These are phyloP conservation scores for Masticophis lateralis DNA, from an alignment of 2,797 vertebrate species.

Conservation along the genomic window DNA sequence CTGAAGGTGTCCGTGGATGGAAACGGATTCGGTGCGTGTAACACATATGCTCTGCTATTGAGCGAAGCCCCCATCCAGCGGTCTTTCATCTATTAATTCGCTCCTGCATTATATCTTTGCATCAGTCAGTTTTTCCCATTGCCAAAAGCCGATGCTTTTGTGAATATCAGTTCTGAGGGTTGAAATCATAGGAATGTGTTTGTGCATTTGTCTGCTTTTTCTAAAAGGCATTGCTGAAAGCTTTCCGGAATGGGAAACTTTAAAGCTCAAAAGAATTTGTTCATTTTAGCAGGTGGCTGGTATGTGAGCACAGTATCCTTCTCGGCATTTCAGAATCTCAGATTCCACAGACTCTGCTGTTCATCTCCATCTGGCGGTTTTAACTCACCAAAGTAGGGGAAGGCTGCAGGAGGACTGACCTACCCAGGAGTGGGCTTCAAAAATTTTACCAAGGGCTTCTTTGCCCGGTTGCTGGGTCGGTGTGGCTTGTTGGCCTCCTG, in stretches of 20 bases:
- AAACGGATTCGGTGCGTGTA: background rate
- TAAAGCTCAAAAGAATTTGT: background rate
- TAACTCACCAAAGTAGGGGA: constrained; percentile 19
- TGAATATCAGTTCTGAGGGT: constrained; percentile 15
- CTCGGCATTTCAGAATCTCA: fast-evolving
- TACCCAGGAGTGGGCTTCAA: background rate
- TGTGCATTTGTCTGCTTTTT: background rate
- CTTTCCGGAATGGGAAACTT: constrained; percentile 13
- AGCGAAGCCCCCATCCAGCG: too few species aligned
- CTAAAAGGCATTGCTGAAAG: constrained; percentile 12
- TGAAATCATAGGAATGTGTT: constrained; percentile 15
- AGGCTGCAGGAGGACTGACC: constrained; percentile 33
- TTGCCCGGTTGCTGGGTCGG: too few species aligned
- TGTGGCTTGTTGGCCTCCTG: too few species aligned
- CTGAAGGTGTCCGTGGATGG: background rate
- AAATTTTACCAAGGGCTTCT: too few species aligned
- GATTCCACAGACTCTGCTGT: background rate
- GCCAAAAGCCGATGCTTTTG: constrained; percentile 18
- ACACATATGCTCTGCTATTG: background rate
- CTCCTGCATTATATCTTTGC: background rate
- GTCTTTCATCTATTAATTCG: background rate
- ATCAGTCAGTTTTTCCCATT: constrained; percentile 35
- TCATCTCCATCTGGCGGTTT: background rate
- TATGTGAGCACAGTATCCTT: constrained; percentile 12
- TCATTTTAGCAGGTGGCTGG: constrained; percentile 41